Conservation (phyloP, 2,113 vertebrate genomes). For the Petroica traversi region DNA sequence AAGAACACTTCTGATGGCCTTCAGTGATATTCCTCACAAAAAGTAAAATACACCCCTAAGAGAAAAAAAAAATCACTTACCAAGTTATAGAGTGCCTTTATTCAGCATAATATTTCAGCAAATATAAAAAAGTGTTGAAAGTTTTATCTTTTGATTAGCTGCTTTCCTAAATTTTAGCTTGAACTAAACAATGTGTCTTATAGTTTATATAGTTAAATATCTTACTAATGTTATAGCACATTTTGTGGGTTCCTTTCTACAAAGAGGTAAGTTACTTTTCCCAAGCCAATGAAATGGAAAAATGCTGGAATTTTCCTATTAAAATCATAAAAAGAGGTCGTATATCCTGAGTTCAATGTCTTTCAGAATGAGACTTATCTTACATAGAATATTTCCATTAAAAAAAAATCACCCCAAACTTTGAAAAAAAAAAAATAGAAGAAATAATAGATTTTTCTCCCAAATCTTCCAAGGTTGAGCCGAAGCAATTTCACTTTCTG, state of each 20-base stretch:
- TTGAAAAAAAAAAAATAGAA: background rate
- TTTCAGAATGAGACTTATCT: background rate
- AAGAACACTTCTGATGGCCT: background rate
- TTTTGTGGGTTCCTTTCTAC: background rate
- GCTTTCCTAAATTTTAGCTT: background rate
- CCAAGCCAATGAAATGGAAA: background rate
- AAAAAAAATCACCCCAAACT: background rate
- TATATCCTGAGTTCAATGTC: background rate
- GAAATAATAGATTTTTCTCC: background rate
- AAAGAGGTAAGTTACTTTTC: background rate
- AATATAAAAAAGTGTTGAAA: background rate
- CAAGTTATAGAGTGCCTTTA: background rate
- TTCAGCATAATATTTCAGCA: background rate
- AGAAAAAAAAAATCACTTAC: background rate
- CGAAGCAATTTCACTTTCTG: background rate
- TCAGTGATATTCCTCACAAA: background rate
- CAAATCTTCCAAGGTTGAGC: background rate
- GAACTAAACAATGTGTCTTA: background rate
- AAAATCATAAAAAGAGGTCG: background rate
- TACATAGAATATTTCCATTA: background rate
- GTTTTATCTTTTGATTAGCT: background rate
- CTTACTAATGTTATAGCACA: background rate
- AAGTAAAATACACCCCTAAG: fast-evolving
- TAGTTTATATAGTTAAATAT: background rate
- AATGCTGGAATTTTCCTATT: background rate